Base-by-base conservation (phyloP, 2,113 vertebrate species). In the Paratilapia polleni region DNA sequence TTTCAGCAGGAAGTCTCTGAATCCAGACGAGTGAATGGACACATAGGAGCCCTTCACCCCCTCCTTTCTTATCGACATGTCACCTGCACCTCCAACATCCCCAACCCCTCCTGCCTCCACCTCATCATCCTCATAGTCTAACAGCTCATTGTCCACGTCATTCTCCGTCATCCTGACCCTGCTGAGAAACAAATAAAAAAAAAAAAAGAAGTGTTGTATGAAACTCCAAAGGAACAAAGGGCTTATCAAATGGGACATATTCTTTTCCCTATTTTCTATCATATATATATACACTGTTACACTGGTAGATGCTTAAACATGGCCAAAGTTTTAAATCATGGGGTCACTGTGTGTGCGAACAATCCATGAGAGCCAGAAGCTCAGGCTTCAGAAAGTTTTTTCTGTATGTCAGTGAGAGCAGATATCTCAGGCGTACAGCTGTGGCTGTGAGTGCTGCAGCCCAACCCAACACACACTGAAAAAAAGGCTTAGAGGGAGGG, bases 11-110 rank as follows among this genome's bases (percentile, higher is more conserved):
- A 97, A 97, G 93, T 97, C 97, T 80, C 97, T 93, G 92, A 97
- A 97, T 28, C 97, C 97, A 0, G 97, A 97, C 92, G 97, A 97
- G 93, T 97, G 97, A 87, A 97, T 97, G 87, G 97, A 97, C 13
- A 97, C 97, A 0, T 97, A 97, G 68, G 97, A 97, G 0, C 97
- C 97, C 89, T 97, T 97, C 68, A 97, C 95, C 15, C 97, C 97
- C 83, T 97, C 97, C 89, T 97, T 97, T 91, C 0, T 68, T 47
- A 47, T 68, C 14, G 5, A 47, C 41, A 47, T 6, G 22, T 68
- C 64, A 19, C 64, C 0, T 68, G 22, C 22, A 47, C 64, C 38
- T 68, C 5, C 14, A 68, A 68, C 63, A 26, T 66, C 63, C 47
- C 63, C 38, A 10, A 2, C 38, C 22, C 38, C 64, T 68, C 22